Percentiles rank a stretch among this genome's conserved stretches.
phyloP scores from a whole-genome alignment of 64 coral and sea anemone genomes.

The Exaiptasia diaphana region DNA sequence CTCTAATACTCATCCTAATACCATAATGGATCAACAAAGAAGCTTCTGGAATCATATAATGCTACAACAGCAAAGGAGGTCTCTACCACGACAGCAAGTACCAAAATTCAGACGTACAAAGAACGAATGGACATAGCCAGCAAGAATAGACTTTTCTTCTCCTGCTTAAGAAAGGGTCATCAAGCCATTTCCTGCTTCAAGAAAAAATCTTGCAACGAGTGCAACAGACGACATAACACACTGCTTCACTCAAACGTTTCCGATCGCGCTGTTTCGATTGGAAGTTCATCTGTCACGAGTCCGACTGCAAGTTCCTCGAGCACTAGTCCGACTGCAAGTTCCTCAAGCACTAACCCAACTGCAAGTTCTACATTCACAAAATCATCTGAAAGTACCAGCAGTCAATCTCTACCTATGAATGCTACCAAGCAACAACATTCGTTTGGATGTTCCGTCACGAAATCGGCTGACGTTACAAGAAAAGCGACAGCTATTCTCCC shows the following conservation, averaged over 20 bases:
- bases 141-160: slow-evolving; percentile 14
- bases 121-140: not conserved
- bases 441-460: too few species aligned
- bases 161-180: slow-evolving; percentile 2
- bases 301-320: not conserved
- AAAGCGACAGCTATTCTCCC: not conserved
- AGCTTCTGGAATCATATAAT: not conserved
- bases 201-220: slow-evolving; percentile 4
- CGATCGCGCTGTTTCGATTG: too few species aligned
- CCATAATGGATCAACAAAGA: not conserved
- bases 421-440: not conserved
- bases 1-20: not conserved
- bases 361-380: not conserved
- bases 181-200: not conserved
- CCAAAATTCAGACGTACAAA: not conserved
- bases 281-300: too few species aligned
- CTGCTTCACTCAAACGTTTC: not conserved
- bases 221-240: slow-evolving; percentile 2
- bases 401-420: not conserved
- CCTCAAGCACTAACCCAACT: not conserved
- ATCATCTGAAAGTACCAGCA: not conserved
- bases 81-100: not conserved
- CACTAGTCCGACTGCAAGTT: not conserved
- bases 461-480: too few species aligned
- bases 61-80: not conserved